Evolutionary conservation across 2,113 vertebrate genomes (phyloP), one percentile per base, ranked within the genome.

Genomic region (Centropus bengalensis): DNA sequence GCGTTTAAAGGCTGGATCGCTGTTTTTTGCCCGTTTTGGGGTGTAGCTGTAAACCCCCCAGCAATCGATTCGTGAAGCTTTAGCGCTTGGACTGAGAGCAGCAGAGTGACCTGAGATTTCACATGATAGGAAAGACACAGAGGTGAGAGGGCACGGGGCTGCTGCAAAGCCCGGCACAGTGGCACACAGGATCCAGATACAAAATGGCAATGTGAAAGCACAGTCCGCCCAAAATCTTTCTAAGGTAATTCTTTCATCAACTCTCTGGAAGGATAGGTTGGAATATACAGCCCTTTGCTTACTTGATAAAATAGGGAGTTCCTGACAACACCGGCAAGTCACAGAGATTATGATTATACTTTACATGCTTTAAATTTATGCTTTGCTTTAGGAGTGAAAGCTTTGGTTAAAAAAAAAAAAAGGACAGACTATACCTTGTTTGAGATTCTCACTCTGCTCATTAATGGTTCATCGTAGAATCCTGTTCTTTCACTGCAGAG

Each of bases 141-240:
- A 44, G 42, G 42, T 44, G 42, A 44, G 42, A 97, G 97, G 91
- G 94, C 91, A 26, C 20, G 10, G 68, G 92, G 97, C 70, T 98
- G 92, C 79, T 98, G 97, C 77, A 59, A 36, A 42, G 33, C 17
- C 13, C 97, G 94, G 86, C 97, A 97, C 38, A 32, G 45, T 7
- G 89, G 96, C 36, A 86, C 94, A 59, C 15, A 27, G 24, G 55
- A 20, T 86, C 97, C 96, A 45, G 32, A 97, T 97, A 38, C 21
- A 77, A 96, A 85, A 84, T 97, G 95, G 62, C 30, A 12, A 15
- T 98, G 95, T 81, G 89, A 32, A 91, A 28, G 0, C 55, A 93
- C 26, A 51, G 32, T 5, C 27, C 22, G 4, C 12, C 27, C 3
- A 10, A 33, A 30, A 12, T 21, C 10, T 4, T 3, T 20, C 12